A percentile compares a stretch with the other conserved stretches of the same genome.
Conservation (phyloP, 1,140 invertebrate genomes). For the Diorhabda carinulata region DNA sequence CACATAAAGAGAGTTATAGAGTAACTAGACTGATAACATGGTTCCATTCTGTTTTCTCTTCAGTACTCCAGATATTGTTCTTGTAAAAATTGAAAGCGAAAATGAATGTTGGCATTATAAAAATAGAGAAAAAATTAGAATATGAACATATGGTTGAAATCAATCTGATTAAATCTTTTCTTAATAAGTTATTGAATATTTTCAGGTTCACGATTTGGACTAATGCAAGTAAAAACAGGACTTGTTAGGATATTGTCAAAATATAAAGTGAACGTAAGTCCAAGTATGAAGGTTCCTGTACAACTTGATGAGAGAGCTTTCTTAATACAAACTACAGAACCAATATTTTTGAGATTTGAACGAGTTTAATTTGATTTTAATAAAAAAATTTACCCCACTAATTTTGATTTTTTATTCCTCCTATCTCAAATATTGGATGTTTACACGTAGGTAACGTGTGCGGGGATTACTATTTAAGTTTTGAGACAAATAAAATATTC, state of each 20-base stretch:
- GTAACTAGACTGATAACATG: neutral
- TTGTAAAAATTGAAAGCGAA: neutral
- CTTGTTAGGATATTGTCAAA: neutral
- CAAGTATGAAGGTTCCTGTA: neutral
- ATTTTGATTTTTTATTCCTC: neutral
- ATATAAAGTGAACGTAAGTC: neutral
- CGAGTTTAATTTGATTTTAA: neutral
- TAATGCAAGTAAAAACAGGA: constrained; percentile 2
- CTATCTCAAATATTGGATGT: too few relatives aligned
- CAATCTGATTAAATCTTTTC: neutral
- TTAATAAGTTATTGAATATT: neutral
- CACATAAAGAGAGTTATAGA: neutral
- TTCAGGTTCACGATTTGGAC: constrained; percentile 13
- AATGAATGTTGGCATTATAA: neutral
- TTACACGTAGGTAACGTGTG: too few relatives aligned
- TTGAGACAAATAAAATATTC: too few relatives aligned
- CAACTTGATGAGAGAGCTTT: neutral
- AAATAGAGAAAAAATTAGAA: neutral
- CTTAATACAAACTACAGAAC: neutral
- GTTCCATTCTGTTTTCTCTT: neutral
- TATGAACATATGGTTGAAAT: neutral
- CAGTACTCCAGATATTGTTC: neutral
- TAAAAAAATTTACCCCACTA: neutral
- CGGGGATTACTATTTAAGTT: too few relatives aligned
- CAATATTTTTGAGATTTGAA: neutral